A percentile compares a stretch with the other conserved stretches of the same genome.
Conservation (phyloP, 2,888 invertebrate species). For the Syrphus vitripennis region DNA sequence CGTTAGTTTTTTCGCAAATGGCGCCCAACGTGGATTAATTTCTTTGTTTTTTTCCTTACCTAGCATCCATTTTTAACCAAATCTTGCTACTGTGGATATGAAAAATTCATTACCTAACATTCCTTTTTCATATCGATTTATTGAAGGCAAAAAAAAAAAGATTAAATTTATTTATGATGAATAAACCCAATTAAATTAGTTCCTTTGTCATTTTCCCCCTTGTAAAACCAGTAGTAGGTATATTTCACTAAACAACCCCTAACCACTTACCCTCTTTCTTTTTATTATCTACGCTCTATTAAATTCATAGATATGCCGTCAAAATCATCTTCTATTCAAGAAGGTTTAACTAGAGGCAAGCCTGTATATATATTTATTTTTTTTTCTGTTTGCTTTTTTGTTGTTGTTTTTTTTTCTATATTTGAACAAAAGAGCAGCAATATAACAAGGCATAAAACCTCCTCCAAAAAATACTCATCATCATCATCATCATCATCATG, state of each 20-base stretch:
- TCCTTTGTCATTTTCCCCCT: constrained; percentile 49
- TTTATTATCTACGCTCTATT: constrained; percentile 18
- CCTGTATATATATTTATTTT: neutral
- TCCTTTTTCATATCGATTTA: neutral
- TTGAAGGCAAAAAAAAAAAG: neutral
- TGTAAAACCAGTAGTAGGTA: neutral
- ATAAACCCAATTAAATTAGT: constrained; percentile 64
- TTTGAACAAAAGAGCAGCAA: constrained; percentile 62
- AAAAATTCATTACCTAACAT: neutral
- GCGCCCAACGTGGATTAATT: neutral
- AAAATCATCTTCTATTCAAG: constrained; percentile 44
- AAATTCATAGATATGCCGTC: constrained; percentile 25
- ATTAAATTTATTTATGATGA: constrained; percentile 33
- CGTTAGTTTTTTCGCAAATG: too few species aligned
- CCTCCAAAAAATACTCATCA: constrained; percentile 31
- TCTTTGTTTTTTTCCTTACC: neutral
- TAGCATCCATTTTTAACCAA: neutral
- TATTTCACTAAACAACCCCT: constrained; percentile 9
- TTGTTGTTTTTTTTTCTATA: neutral
- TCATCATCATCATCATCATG: neutral
- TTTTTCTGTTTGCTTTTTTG: neutral
- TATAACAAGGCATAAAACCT: constrained; percentile 33
- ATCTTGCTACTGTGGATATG: neutral
- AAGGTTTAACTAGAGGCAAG: neutral
- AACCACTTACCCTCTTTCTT: constrained; percentile 41